Evolutionary conservation across 2,797 vertebrate genomes (phyloP), one percentile per base, ranked within the genome.

Genomic region (Lacerta viridis): DNA sequence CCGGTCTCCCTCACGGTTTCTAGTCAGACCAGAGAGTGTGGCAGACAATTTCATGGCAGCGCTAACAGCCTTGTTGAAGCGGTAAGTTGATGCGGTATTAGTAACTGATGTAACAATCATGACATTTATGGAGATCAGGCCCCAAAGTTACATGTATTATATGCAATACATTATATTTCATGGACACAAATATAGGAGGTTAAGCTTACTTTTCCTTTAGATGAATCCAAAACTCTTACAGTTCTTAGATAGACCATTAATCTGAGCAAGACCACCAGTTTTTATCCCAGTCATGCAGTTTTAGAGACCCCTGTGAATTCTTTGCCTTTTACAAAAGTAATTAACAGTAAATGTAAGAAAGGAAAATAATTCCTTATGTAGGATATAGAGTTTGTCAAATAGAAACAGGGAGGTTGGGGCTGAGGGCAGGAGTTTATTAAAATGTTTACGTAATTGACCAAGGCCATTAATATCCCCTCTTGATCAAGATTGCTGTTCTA

Each of bases 21-120:
- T 91, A 97, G 97, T 82, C 96, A 96, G 86, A 95, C 93, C 0
- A 97, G 96, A 83, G 98, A 98, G 91, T 95, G 96, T 85, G 96
- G 96, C 92, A 96, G 97, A 81, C 98, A 98, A 94, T 97, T 97
- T 88, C 98, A 98, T 3, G 98, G 99, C 97, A 99, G 99, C 0
- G 99, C 99, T 71, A 97, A 98, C 96, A 99, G 99, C 94, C 98
- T 99, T 94, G 98, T 99, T 10, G 99, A 99, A 97, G 99, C 99
- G 97, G 99, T 99, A 95, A 97, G 99, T 91, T 75, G n/a, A 80
- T 64, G 23, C 39, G 29, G 7, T 66, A 13, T 66, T 55, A 11
- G 55, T 79, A 64, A 75, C 43, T 80, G 11, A 7, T 46, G 64
- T 78, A 66, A 88, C 27, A 50, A 43, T 85, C 7, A 81, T 29